Evolutionary conservation across 2,888 invertebrate species (phyloP).

Genomic region (Erannis defoliaria): DNA sequence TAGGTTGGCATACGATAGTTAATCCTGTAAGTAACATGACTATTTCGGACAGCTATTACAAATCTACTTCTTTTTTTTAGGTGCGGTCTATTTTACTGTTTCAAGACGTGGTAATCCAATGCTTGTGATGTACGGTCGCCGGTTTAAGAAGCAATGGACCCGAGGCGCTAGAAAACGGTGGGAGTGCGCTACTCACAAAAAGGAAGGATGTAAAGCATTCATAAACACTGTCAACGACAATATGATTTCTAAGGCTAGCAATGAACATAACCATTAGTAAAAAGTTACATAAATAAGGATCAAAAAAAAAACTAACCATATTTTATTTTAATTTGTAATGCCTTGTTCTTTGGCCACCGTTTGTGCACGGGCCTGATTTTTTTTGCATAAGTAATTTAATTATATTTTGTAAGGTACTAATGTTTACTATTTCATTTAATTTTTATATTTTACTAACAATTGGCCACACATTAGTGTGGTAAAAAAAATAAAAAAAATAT

Average conservation of each 20-base stretch:
- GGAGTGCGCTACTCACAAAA: constrained; percentile 57
- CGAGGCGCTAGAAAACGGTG: constrained; percentile 40
- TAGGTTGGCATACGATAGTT: no score
- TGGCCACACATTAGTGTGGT: no score
- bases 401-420: neutral
- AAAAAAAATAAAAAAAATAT: no score
- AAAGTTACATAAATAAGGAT: neutral
- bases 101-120: constrained; percentile 13
- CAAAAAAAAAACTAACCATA: no score
- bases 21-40: no score
- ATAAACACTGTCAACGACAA: constrained; percentile 13
- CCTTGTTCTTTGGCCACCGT: no score
- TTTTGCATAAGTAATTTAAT: neutral
- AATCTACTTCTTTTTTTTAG: neutral
- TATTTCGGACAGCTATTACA: neutral
- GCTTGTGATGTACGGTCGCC: constrained; percentile 9
- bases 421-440: neutral
- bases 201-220: constrained; percentile 51
- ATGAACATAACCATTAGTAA: constrained; percentile 6
- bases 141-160: constrained; percentile 19
- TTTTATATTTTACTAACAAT: neutral
- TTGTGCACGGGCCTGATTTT: neutral
- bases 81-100: constrained; percentile 8
- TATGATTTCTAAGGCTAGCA: constrained; percentile 14
- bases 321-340: no score